A percentile compares a stretch with the other conserved stretches of the same genome.
Conservation (phyloP, 2,113 vertebrate species). For the Ailuropoda melanoleuca region DNA sequence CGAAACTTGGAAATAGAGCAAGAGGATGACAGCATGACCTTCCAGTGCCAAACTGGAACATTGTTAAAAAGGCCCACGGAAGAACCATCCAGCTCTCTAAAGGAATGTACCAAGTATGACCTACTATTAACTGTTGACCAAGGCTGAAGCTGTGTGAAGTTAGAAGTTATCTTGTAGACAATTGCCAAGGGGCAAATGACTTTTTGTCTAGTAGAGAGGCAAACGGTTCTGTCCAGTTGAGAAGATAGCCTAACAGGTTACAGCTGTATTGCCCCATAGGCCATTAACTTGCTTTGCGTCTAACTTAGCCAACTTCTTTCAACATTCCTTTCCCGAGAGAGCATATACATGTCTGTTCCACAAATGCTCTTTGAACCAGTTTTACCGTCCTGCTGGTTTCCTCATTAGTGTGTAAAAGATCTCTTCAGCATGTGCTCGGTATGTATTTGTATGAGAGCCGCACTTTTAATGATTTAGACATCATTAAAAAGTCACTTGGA, state of each 20-base stretch:
- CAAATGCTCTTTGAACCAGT: neutral
- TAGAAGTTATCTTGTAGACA: neutral
- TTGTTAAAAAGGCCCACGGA: neutral
- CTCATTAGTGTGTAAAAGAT: neutral
- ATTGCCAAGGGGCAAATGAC: neutral
- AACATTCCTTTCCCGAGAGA: neutral
- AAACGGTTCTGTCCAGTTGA: neutral
- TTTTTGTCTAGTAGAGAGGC: neutral
- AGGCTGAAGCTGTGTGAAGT: neutral
- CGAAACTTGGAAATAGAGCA: neutral
- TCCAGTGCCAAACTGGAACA: neutral
- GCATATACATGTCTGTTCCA: neutral
- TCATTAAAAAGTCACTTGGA: neutral
- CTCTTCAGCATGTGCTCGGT: neutral
- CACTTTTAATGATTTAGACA: neutral
- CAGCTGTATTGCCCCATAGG: neutral
- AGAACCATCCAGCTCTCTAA: neutral
- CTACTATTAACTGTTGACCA: neutral
- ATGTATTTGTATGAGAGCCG: neutral
- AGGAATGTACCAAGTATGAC: neutral
- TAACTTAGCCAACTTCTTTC: neutral
- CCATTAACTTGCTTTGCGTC: neutral
- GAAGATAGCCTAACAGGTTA: neutral
- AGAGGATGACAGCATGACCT: neutral
- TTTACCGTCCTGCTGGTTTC: neutral